Evolutionary conservation across 37 sponge, comb jelly and placozoan genomes (phyloP).

Genomic region (Ianthella basta): DNA sequence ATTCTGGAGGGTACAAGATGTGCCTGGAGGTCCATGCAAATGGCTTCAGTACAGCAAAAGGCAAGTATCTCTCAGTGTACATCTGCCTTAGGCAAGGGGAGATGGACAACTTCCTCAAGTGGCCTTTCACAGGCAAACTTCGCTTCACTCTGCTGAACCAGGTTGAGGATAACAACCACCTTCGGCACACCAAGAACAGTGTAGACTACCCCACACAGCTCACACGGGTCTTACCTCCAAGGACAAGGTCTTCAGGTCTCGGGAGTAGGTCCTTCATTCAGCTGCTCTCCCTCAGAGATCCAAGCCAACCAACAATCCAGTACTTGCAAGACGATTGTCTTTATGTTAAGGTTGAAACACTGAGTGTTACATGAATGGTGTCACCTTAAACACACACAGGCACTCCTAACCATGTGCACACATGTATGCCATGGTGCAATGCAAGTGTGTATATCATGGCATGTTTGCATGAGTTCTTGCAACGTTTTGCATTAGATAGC

Average conservation of each 20-base stretch:
- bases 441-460: too few relatives aligned
- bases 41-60: not conserved
- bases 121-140: not conserved
- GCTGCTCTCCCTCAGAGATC: not conserved
- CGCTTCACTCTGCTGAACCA: slow-evolving; percentile 2
- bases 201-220: too few relatives aligned
- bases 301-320: not conserved
- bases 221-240: too few relatives aligned
- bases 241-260: too few relatives aligned
- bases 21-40: not conserved
- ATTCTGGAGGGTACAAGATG: slow-evolving; percentile 16
- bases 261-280: too few relatives aligned
- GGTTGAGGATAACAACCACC: slow-evolving; percentile 14
- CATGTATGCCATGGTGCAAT: too few relatives aligned
- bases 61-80: slow-evolving; percentile 1
- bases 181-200: too few relatives aligned
- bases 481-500: too few relatives aligned
- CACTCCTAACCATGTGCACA: too few relatives aligned
- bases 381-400: too few relatives aligned
- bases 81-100: not conserved
- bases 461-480: too few relatives aligned
- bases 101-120: not conserved
- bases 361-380: too few relatives aligned
- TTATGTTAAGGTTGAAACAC: not conserved
- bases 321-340: not conserved